Percentiles rank a stretch among this genome's conserved stretches.
phyloP scores from a whole-genome alignment of 2,113 vertebrate genomes.

The Leiothrix lutea region DNA sequence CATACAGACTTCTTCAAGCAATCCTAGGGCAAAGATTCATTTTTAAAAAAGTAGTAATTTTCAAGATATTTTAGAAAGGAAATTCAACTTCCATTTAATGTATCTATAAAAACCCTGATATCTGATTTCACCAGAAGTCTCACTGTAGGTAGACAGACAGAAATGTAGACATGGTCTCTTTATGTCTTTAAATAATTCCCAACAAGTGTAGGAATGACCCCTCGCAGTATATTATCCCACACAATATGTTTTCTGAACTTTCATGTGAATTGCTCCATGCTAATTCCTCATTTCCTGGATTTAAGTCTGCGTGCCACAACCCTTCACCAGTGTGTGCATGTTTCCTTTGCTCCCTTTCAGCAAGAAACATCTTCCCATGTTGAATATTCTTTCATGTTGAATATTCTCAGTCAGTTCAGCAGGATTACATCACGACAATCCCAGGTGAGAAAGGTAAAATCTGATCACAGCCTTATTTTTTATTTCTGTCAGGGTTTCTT shows the following conservation, averaged over 20 bases:
- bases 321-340: neutral
- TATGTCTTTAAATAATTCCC: slow-evolving; percentile 13
- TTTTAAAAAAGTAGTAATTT: neutral
- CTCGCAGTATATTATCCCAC: neutral
- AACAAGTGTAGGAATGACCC: slow-evolving; percentile 12
- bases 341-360: neutral
- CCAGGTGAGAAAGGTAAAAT: neutral
- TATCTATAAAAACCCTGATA: neutral
- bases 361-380: neutral
- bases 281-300: slow-evolving; percentile 25
- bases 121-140: slow-evolving; percentile 19
- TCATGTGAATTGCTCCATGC: neutral
- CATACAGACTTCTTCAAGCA: neutral
- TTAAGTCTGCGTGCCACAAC: neutral
- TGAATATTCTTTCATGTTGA: neutral
- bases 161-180: slow-evolving; percentile 8
- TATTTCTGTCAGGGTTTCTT: neutral
- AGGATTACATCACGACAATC: neutral
- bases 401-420: neutral
- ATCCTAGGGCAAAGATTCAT: neutral
- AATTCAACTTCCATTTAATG: slow-evolving; percentile 1
- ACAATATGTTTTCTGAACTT: slow-evolving; percentile 12
- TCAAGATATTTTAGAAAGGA: neutral
- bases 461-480: neutral
- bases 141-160: neutral